Conservation (phyloP, 2,888 invertebrate species). For the Lysandra bellargus region DNA sequence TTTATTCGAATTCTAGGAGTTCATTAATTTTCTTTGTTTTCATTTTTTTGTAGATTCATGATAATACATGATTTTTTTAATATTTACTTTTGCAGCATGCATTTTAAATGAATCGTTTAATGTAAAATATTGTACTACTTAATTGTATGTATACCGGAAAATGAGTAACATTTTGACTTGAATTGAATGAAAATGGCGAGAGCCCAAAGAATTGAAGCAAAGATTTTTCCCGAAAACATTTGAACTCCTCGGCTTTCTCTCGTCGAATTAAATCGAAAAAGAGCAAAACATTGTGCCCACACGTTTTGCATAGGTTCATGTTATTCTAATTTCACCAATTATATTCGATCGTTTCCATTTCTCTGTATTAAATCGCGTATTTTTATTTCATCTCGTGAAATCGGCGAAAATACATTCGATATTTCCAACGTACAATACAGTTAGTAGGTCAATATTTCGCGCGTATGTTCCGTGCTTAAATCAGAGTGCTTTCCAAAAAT, state of each 20-base stretch:
- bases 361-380: slow-evolving; percentile 33
- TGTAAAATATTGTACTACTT: no score
- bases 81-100: neutral
- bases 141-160: no score
- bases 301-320: slow-evolving; percentile 22
- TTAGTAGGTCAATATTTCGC: slow-evolving; percentile 48
- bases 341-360: slow-evolving; percentile 28
- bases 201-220: neutral
- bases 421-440: slow-evolving; percentile 37
- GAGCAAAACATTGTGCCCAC: neutral
- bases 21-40: slow-evolving; percentile 16
- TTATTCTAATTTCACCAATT: slow-evolving; percentile 24
- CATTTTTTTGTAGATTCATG: neutral
- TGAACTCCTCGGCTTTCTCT: neutral
- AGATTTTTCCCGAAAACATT: neutral
- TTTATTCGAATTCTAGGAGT: slow-evolving; percentile 4
- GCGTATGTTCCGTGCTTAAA: slow-evolving; percentile 44
- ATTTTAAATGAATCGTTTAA: no score
- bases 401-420: slow-evolving; percentile 36
- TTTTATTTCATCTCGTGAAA: slow-evolving; percentile 34
- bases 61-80: neutral
- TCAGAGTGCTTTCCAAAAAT: slow-evolving; percentile 55
- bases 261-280: neutral
- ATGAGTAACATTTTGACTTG: neutral
- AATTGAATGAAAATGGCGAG: neutral